These are phyloP conservation scores for Enoplosus armatus DNA, from an alignment of 2,797 vertebrate genomes.

Conservation along the genomic window DNA sequence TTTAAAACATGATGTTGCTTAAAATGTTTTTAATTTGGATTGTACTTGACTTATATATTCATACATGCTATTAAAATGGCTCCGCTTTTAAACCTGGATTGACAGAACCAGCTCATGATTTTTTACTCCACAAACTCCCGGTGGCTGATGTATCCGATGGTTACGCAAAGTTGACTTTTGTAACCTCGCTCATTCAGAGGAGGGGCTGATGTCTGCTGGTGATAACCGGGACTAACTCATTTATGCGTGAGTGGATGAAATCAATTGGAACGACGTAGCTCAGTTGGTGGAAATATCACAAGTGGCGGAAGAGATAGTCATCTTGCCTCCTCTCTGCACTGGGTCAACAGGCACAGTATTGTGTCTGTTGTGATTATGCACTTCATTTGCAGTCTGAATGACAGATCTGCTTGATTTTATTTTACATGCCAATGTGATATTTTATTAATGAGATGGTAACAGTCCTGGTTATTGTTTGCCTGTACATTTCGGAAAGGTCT, in stretches of 20 bases:
- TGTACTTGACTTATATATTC: neutral
- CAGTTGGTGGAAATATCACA: slow-evolving; percentile 67
- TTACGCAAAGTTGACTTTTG: slow-evolving; percentile 49
- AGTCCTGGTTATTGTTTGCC: slow-evolving; percentile 1
- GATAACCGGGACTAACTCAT: slow-evolving; percentile 60
- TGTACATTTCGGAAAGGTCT: neutral
- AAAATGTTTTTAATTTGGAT: neutral
- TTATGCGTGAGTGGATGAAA: slow-evolving; percentile 57
- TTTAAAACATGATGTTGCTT: neutral
- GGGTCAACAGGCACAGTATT: slow-evolving; percentile 48
- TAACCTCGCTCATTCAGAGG: slow-evolving; percentile 37
- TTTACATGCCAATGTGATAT: slow-evolving; percentile 30
- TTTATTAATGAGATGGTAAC: slow-evolving; percentile 33
- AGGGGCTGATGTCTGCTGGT: slow-evolving; percentile 60
- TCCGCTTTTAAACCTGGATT: neutral
- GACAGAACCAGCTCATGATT: slow-evolving; percentile 1
- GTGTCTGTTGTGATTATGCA: slow-evolving; percentile 35
- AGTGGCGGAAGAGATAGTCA: slow-evolving; percentile 55
- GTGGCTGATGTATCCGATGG: slow-evolving; percentile 36
- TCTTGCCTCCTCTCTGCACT: slow-evolving; percentile 24
- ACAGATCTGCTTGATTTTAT: slow-evolving; percentile 38
- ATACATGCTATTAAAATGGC: neutral
- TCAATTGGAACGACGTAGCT: slow-evolving; percentile 53
- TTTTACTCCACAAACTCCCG: slow-evolving; percentile 17
- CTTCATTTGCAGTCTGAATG: slow-evolving; percentile 41